Evolutionary conservation across 2,888 invertebrate genomes (phyloP), one percentile per base, ranked within the genome.

Genomic region (Xestia rhomboidea): DNA sequence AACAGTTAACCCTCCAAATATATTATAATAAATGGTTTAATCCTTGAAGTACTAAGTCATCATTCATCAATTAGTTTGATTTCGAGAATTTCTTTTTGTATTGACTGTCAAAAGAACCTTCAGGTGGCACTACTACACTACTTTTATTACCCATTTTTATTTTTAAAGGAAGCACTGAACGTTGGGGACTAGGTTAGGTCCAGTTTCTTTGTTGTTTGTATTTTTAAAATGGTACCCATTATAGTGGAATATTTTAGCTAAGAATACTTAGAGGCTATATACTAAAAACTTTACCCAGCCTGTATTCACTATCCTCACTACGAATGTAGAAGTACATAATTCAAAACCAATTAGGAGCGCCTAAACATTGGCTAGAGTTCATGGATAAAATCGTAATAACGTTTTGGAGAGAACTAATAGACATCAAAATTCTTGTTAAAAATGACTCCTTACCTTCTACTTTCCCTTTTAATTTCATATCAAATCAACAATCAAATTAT

Each of bases 81-180:
- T 46, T 2, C 51, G 44, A 75, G 77, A 81, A 73, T 70, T 72
- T 69, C 10, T 46, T n/a, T 46, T 64, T 27, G 24, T 73, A n/a
- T 49, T 13, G 13, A 34, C 6, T n/a, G n/a, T 6, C 15, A 60
- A 68, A 51, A 51, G 13, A 62, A 51, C 41, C 49, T 62, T 62
- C 30, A 34, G n/a, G n/a, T 4, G 15, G 5, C 68, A 46, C 27
- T 30, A 69, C 38, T 54, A 54, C 34, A 38, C 54, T 11, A 38
- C 15, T 38, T 54, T 18, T n/a, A 15, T 60, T 27, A n/a, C 5
- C 41, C 4, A 54, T 41, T 11, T 11, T 1, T 41, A 54, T 57
- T 34, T 24, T 3, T 51, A 15, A 51, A 44, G 34, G n/a, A 62
- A 13, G n/a, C 0, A 27, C 15, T 41, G n/a, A 38, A 49, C 24